Base-by-base conservation (phyloP, 2,797 vertebrate species). In the Xiphophorus birchmanni region DNA sequence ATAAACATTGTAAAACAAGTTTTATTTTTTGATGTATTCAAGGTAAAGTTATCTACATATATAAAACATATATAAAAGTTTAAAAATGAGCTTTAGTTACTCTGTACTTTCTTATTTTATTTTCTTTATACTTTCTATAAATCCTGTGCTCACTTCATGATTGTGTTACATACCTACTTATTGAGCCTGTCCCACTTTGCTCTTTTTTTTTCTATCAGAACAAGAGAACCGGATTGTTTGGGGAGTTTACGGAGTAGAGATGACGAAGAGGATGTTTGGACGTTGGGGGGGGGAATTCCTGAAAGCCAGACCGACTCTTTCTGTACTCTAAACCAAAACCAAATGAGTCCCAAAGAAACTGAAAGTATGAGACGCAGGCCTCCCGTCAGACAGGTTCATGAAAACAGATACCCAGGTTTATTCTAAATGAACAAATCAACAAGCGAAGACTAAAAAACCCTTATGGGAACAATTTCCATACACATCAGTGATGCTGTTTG, bases 241-340 rank as follows among this genome's bases (percentile, higher is more conserved):
- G 65, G 74, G 81, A 65, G 69, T 83, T 82, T 63, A 80, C 78
- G 45, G 67, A 54, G 77, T n/a, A 3, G 15, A 40, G 37, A 80
- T 15, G 54, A 56, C 10, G 7, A 2, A 69, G 42, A 7, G 13
- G 26, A 35, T 42, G 13, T 4, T 29, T 29, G 3, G 2, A 26
- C n/a, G 5, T 1, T 8, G 15, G 48, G 50, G 15, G 48, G 50
- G 76, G 60, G 42, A 48, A 56, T 60, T 83, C 82, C 77, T 74
- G 29, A 1, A 75, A 12, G 8, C 29, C 35, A 15, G 42, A 48
- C 2, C 15, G 40, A 0, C 2, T 5, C 42, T 8, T 29, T 8
- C 8, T 4, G 11, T 23, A 26, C 23, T 35, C 42, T 37, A 73
- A 85, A 84, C 58, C 78, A 76, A 80, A 87, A 83, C 13, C 5